These are phyloP conservation scores for Archivesica marissinica DNA, from an alignment of 1,140 invertebrate species.

Conservation along the genomic window DNA sequence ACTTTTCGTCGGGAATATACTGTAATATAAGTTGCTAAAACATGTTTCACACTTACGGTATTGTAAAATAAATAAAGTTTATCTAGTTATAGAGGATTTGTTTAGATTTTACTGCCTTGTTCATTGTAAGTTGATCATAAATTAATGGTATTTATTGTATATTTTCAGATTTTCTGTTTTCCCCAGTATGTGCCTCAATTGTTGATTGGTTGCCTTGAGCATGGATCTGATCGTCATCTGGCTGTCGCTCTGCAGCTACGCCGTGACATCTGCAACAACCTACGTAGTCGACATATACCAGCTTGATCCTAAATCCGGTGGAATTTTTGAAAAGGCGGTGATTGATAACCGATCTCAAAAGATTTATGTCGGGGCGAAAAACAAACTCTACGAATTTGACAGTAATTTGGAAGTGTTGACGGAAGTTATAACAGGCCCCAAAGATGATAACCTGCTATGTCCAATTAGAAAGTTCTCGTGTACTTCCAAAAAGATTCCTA, in stretches of 20 bases:
- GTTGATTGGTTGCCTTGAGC: background rate
- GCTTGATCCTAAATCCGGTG: constrained; percentile 32
- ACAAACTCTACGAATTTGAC: constrained; percentile 96
- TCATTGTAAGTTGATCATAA: background rate
- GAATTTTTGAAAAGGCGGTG: constrained; percentile 90
- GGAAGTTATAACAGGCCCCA: constrained; percentile 93
- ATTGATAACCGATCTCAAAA: constrained; percentile 96
- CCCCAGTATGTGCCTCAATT: constrained; percentile 10
- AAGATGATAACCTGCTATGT: constrained; percentile 94
- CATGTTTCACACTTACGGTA: no score
- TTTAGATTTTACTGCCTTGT: background rate
- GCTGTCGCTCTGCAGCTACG: constrained; percentile 11
- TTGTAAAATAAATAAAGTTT: background rate
- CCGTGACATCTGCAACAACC: background rate
- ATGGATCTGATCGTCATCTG: constrained; percentile 3
- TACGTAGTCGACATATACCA: constrained; percentile 26
- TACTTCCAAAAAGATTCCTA: constrained; percentile 70
- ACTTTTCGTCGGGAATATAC: no score
- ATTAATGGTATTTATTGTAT: background rate
- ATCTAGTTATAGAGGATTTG: background rate
- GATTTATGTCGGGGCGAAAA: constrained; percentile 97
- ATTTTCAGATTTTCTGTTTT: constrained; percentile 11
- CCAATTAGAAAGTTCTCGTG: constrained; percentile 76
- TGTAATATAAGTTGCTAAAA: no score
- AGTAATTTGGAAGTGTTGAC: constrained; percentile 91